Evolutionary conservation across 2,113 vertebrate genomes (phyloP).

Genomic region (Rhombomys opimus): DNA sequence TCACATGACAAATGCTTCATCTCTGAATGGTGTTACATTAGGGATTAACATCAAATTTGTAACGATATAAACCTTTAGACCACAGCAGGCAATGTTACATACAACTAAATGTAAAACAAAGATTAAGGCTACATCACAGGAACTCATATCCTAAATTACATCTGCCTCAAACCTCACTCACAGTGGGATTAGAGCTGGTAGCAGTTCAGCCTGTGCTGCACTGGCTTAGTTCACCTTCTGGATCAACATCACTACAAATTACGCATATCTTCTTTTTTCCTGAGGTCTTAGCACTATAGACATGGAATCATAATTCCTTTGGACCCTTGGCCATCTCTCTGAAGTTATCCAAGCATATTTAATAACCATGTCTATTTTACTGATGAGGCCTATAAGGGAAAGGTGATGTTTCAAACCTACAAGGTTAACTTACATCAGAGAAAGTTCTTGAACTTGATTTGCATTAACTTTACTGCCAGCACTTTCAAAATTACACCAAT

Average conservation of each 20-base stretch:
- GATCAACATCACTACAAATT: background rate
- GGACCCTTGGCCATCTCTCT: background rate
- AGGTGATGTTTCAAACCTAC: background rate
- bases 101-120: background rate
- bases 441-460: background rate
- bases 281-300: background rate
- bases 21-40: background rate
- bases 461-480: background rate
- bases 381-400: background rate
- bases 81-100: background rate
- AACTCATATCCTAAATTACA: background rate
- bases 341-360: slow-evolving; percentile 26
- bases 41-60: background rate
- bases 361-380: slow-evolving; percentile 15
- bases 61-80: background rate
- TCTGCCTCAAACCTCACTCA: background rate
- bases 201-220: background rate
- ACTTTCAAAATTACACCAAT: background rate
- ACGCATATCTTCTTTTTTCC: background rate
- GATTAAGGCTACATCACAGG: slow-evolving; percentile 40
- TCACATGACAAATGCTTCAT: background rate
- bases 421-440: slow-evolving; percentile 18
- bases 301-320: background rate
- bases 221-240: background rate
- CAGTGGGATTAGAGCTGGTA: background rate